phyloP scores from a whole-genome alignment of 2,113 vertebrate species.

The Vulpes lagopus region DNA sequence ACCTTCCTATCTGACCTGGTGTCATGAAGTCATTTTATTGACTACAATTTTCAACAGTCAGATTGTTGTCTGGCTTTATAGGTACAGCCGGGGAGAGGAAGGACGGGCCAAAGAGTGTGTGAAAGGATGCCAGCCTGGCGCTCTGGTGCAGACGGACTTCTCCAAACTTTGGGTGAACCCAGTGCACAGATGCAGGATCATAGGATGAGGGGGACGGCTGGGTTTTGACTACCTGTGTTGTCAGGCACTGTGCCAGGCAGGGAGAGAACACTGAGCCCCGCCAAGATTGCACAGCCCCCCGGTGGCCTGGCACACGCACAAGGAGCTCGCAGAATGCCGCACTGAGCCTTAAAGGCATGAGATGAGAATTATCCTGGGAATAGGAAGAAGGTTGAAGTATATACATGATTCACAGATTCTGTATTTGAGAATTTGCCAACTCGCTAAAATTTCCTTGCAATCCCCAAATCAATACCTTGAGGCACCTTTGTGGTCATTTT shows the following conservation, averaged over 20 bases:
- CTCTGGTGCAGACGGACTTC: background rate
- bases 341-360: background rate
- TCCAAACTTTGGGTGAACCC: too few relatives aligned
- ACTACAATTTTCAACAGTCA: background rate
- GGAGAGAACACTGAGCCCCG: background rate
- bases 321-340: background rate
- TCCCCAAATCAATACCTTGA: background rate
- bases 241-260: background rate
- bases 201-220: accelerated
- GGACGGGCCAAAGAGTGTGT: too few relatives aligned
- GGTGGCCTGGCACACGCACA: accelerated
- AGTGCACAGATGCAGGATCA: background rate
- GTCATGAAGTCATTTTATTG: background rate
- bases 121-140: background rate
- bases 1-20: background rate
- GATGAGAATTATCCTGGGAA: background rate
- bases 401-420: background rate
- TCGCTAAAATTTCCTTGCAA: background rate
- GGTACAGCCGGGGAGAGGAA: background rate
- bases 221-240: background rate
- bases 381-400: background rate
- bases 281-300: background rate
- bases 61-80: background rate
- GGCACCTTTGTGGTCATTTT: background rate
- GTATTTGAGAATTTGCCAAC: background rate